These are phyloP conservation scores for Hyposoter didymator DNA, from an alignment of 2,888 invertebrate species.

Conservation along the genomic window DNA sequence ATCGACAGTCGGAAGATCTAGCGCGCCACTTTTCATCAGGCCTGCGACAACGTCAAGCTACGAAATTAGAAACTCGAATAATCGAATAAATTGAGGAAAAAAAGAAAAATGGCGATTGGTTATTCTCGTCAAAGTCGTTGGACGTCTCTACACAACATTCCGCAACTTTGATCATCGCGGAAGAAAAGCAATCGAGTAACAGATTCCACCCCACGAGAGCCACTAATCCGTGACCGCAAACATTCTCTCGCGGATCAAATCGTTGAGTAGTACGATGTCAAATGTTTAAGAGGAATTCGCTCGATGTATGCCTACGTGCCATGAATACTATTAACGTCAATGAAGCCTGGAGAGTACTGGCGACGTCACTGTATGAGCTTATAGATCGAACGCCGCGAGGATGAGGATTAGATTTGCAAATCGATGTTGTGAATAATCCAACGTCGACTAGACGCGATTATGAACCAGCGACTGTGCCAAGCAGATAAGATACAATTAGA, in stretches of 20 bases:
- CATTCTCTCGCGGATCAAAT: conserved; percentile 23
- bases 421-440: conserved; percentile 40
- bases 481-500: not conserved
- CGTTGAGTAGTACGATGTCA: conserved; percentile 57
- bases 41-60: not conserved
- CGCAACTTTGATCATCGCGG: not conserved
- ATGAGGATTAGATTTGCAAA: conserved; percentile 64
- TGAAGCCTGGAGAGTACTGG: conserved; percentile 31
- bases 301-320: conserved; percentile 42
- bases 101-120: too few species aligned
- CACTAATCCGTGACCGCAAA: conserved; percentile 41
- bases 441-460: not conserved
- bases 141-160: not conserved
- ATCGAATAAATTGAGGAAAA: too few species aligned
- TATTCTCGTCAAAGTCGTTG: not conserved
- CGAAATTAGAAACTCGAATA: too few species aligned
- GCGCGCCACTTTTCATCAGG: too few species aligned
- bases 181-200: conserved; percentile 41
- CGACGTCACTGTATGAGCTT: not conserved
- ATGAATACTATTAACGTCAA: conserved; percentile 50
- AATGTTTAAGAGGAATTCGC: conserved; percentile 62
- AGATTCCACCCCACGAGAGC: conserved; percentile 25
- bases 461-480: conserved; percentile 11
- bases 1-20: too few species aligned
- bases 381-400: conserved; percentile 14